Conservation (phyloP, 2,113 vertebrate genomes). For the Neolamprologus longior region DNA sequence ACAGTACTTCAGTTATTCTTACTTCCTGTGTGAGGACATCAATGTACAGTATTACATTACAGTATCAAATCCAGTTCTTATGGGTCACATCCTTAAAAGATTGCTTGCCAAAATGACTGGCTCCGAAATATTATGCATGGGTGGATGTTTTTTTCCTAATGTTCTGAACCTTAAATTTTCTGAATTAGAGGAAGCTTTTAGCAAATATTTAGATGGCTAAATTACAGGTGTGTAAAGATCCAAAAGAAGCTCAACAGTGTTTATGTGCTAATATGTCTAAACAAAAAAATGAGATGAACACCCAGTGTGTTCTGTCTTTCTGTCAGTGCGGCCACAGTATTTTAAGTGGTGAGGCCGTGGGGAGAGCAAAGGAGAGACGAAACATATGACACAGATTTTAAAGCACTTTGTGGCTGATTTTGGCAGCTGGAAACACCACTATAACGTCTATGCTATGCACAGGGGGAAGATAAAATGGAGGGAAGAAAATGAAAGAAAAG, state of each 20-base stretch:
- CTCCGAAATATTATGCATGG: neutral
- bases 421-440: constrained; percentile 41
- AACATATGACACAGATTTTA: constrained; percentile 51
- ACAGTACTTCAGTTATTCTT: neutral
- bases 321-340: neutral
- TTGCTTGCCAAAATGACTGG: constrained; percentile 14
- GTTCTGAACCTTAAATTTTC: neutral
- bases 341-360: neutral
- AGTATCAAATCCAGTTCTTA: neutral
- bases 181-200: constrained; percentile 37
- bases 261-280: neutral
- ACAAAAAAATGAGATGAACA: neutral
- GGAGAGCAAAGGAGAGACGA: neutral
- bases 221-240: constrained; percentile 26
- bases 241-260: neutral
- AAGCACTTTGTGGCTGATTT: constrained; percentile 39
- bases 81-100: neutral
- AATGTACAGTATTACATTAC: neutral
- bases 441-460: constrained; percentile 16
- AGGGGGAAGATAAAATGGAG: constrained; percentile 16
- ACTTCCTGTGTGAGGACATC: neutral
- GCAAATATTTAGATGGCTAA: constrained; percentile 42
- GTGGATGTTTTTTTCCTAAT: neutral
- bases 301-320: neutral
- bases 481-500: constrained; percentile 25